phyloP scores from a whole-genome alignment of 2,888 invertebrate genomes.

The Sinohyriopsis cumingii region DNA sequence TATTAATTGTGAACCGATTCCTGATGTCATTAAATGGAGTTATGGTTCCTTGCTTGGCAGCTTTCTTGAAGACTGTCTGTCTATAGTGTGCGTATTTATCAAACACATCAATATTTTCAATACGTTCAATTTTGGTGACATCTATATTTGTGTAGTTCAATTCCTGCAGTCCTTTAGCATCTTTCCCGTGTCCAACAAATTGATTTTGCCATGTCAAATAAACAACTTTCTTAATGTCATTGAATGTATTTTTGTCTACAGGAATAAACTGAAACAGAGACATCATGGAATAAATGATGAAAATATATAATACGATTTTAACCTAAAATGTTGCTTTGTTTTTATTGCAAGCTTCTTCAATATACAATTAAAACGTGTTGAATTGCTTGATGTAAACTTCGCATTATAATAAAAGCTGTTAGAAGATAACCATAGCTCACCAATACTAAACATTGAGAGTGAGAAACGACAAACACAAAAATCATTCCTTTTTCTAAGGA shows the following conservation, averaged over 20 bases:
- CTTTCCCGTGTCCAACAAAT: conserved; percentile 49
- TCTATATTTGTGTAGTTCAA: conserved; percentile 33
- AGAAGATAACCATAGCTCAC: too few species aligned
- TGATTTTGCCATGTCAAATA: conserved; percentile 41
- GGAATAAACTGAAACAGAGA: conserved; percentile 5
- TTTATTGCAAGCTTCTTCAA: too few species aligned
- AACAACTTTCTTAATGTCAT: conserved; percentile 37
- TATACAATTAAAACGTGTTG: too few species aligned
- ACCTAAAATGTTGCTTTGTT: too few species aligned
- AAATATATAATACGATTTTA: too few species aligned
- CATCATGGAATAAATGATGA: background rate
- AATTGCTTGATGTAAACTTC: too few species aligned
- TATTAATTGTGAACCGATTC: too few species aligned
- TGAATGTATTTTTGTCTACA: conserved; percentile 31
- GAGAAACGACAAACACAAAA: too few species aligned
- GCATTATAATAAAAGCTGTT: too few species aligned
- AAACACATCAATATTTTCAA: conserved; percentile 54
- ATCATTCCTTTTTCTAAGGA: too few species aligned
- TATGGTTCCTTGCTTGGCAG: conserved; percentile 15
- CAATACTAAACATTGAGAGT: too few species aligned
- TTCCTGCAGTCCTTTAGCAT: conserved; percentile 43
- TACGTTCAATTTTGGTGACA: conserved; percentile 47
- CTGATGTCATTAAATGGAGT: conserved; percentile 12
- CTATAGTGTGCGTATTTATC: conserved; percentile 43
- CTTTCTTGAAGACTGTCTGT: conserved; percentile 42